Percentiles rank a stretch among this genome's conserved stretches.
Evolutionary conservation across 2,797 vertebrate genomes (phyloP).

Genomic region (Capromys pilorides): DNA sequence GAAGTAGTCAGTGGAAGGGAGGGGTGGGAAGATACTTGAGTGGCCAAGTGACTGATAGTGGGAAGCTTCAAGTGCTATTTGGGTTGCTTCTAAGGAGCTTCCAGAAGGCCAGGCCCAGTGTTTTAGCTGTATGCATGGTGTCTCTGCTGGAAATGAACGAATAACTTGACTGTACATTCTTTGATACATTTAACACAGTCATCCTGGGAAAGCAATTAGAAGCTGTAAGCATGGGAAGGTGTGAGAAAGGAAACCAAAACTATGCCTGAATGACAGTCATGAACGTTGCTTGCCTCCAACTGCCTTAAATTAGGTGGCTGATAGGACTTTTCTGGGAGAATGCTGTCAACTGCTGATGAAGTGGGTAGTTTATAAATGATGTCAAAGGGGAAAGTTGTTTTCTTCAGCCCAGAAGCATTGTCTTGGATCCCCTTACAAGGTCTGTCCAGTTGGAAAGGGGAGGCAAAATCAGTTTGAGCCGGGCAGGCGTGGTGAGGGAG

Average conservation of each 20-base stretch:
- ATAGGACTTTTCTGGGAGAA: not conserved
- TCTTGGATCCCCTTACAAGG: not conserved
- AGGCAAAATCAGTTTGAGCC: constrained; percentile 11
- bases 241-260: constrained; percentile 4
- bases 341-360: not conserved
- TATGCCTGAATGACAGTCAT: not conserved
- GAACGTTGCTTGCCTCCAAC: no score
- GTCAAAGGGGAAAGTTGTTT: constrained; percentile 36
- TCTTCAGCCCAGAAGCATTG: not conserved
- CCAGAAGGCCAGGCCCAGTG: not conserved
- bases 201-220: not conserved
- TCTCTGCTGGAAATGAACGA: not conserved
- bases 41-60: not conserved
- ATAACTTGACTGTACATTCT: not conserved
- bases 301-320: not conserved
- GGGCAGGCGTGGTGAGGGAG: not conserved
- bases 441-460: not conserved
- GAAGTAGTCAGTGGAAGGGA: not conserved
- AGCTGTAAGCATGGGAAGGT: not conserved
- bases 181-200: not conserved
- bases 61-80: not conserved
- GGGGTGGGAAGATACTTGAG: not conserved
- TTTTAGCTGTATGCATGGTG: not conserved
- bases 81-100: not conserved
- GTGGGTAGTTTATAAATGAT: not conserved